Base-by-base conservation (phyloP, 1,140 invertebrate species). In the Mamestra configurata region DNA sequence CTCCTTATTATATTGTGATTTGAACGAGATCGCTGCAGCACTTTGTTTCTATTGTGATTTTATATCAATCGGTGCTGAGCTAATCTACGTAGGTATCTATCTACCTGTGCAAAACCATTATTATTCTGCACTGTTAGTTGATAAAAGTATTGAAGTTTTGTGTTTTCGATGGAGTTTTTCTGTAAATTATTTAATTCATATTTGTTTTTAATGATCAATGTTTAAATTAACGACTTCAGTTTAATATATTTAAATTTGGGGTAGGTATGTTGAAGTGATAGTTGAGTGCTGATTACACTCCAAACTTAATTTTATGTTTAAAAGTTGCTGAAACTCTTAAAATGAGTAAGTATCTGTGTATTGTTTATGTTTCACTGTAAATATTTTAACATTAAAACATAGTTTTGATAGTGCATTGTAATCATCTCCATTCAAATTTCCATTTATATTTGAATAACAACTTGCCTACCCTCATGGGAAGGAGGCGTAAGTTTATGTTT, bases 71-170 rank as follows among this genome's bases (percentile, higher is more conserved):
- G 40, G 64, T 35, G 68, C 40, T 51, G 46, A 46, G 20, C 64
- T 40, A 68, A 68, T 24, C 64, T 68, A 68, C 64, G 64, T 68
- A 68, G 64, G 15, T 68, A 68, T 35, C 13, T 68, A 43, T 11
- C 64, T 68, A 68, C 64, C 37, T 68, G 40, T 43, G 40, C 31
- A 15, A 68, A 68, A 85, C 83, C 64, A 68, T 68, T 49, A 66
- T 66, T 66, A 46, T 68, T 68, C 11, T 40, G 31, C 35, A 40
- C n/a, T 64, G 35, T 64, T 37, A 64, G 31, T 13, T 55, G 22
- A 55, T 13, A 13, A 22, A 3, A 64, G 11, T 20, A 20, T 64
- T 8, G 0, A 40, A 22, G n/a, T 22, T 64, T 11, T 18, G 24
- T 59, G 57, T 27, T 10, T 40, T 27, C 4, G 3, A 24, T 55